Evolutionary conservation across 2,797 vertebrate species (phyloP).

Genomic region (Apodemus agrarius): DNA sequence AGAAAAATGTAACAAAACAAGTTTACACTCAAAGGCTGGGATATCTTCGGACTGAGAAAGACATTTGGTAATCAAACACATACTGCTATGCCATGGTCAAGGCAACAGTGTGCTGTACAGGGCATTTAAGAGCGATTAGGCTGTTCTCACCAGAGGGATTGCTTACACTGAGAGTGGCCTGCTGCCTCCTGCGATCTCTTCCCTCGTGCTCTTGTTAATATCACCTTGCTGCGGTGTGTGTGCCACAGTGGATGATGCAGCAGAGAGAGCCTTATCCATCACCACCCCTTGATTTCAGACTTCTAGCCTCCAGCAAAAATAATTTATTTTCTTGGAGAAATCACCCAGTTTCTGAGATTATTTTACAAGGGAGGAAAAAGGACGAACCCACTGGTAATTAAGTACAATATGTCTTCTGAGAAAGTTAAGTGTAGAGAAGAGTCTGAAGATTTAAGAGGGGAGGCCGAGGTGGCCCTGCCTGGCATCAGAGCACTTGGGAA

Average conservation of each 20-base stretch:
- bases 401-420: background rate
- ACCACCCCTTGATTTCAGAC: background rate
- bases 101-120: accelerated
- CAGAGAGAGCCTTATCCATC: background rate
- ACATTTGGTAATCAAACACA: background rate
- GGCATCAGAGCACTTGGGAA: background rate
- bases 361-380: background rate
- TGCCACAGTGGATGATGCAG: background rate
- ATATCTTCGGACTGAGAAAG: background rate
- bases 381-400: background rate
- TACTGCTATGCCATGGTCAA: no score
- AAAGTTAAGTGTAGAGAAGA: background rate
- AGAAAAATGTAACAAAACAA: background rate
- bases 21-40: background rate
- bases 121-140: background rate
- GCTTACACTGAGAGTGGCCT: background rate
- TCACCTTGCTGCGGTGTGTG: background rate
- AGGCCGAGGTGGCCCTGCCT: background rate
- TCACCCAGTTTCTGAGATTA: background rate
- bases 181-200: background rate
- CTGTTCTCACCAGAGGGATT: no score
- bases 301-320: background rate
- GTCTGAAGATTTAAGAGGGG: background rate
- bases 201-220: no score
- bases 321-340: background rate